phyloP scores from a whole-genome alignment of 2,113 vertebrate genomes.

The Heterochromis multidens region DNA sequence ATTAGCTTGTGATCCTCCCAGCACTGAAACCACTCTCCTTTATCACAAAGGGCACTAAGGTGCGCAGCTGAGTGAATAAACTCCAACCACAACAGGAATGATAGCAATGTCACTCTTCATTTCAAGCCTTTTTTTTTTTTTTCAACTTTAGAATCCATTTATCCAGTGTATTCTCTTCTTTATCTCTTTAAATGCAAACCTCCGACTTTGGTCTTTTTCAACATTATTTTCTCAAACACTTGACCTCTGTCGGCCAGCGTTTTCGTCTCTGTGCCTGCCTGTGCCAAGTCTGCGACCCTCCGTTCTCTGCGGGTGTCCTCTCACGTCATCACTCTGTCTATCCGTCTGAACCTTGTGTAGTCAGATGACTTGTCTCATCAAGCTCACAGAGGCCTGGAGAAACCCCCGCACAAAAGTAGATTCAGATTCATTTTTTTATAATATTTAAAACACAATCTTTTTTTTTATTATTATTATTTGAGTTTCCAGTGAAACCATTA shows the following conservation, averaged over 20 bases:
- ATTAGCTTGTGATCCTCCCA: slow-evolving; percentile 36
- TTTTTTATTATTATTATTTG: neutral
- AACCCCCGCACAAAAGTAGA: neutral
- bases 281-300: neutral
- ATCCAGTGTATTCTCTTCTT: neutral
- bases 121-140: neutral
- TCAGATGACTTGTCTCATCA: neutral
- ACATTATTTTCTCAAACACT: neutral
- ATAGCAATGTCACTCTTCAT: slow-evolving; percentile 4
- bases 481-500: neutral
- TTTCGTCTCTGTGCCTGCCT: neutral
- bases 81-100: neutral
- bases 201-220: neutral
- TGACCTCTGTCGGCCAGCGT: slow-evolving; percentile 12
- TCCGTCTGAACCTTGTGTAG: neutral
- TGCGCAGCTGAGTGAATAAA: neutral
- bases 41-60: slow-evolving; percentile 40
- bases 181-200: neutral
- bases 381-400: neutral
- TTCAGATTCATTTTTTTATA: neutral
- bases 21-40: slow-evolving; percentile 28
- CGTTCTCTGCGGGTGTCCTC: neutral
- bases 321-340: slow-evolving; percentile 9
- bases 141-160: neutral
- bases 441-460: neutral